Conservation (phyloP, 2,113 vertebrate species). For the Nannospalax galili region DNA sequence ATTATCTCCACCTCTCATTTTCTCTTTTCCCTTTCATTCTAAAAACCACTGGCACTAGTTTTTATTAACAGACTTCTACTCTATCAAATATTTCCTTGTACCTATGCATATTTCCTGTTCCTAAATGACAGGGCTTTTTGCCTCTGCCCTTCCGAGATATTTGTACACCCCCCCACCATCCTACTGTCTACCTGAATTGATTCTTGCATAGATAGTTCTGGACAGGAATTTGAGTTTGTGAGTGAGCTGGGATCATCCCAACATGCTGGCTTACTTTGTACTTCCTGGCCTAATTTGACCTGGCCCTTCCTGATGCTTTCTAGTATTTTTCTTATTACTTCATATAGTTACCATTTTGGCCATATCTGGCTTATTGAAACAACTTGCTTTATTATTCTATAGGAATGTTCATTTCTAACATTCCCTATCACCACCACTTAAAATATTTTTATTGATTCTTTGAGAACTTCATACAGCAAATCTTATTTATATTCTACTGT, state of each 20-base stretch:
- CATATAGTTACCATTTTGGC: background rate
- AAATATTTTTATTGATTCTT: too few relatives aligned
- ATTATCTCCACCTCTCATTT: slow-evolving; percentile 16
- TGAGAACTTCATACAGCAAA: too few relatives aligned
- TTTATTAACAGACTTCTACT: background rate
- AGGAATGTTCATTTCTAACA: background rate
- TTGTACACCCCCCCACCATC: background rate
- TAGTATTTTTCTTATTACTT: background rate
- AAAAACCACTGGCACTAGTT: slow-evolving; percentile 20
- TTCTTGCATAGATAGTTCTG: background rate
- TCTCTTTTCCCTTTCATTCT: slow-evolving; percentile 20
- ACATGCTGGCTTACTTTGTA: background rate
- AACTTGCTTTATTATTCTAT: background rate
- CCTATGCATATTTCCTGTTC: background rate
- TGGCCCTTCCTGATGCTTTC: background rate
- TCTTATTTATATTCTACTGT: too few relatives aligned
- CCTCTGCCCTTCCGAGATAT: background rate
- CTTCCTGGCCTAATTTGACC: background rate
- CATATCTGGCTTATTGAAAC: background rate
- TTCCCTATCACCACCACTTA: background rate
- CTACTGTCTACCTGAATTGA: background rate
- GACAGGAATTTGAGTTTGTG: background rate
- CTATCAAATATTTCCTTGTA: background rate
- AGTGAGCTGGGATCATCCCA: background rate
- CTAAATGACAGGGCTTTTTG: background rate